A percentile compares a stretch with the other conserved stretches of the same genome.
Evolutionary conservation across 1,140 invertebrate genomes (phyloP).

Genomic region (Philopotamus ludificatus): DNA sequence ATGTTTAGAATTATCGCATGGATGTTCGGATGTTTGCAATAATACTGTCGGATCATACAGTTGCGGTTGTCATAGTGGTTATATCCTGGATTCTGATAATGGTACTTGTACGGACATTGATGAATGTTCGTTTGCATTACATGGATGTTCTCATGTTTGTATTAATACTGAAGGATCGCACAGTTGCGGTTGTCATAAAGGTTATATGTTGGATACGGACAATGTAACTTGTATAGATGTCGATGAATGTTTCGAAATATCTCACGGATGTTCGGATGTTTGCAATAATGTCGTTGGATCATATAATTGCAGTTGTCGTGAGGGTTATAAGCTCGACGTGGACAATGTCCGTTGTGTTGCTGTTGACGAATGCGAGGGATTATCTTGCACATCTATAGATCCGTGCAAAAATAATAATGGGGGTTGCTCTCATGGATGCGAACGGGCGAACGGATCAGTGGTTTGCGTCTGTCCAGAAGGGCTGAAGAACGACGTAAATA

Average conservation of each 20-base stretch:
- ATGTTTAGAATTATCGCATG: constrained; percentile 49
- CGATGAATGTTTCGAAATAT: constrained; percentile 21
- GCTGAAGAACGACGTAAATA: constrained; percentile 57
- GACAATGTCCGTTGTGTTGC: constrained; percentile 52
- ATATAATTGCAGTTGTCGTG: constrained; percentile 58
- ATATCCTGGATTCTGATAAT: constrained; percentile 43
- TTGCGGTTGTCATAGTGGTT: constrained; percentile 36
- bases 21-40: constrained; percentile 39
- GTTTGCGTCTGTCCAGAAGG: constrained; percentile 50
- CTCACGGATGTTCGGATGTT: constrained; percentile 53
- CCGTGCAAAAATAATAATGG: constrained; percentile 59
- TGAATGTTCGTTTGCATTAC: constrained; percentile 48
- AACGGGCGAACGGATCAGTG: constrained; percentile 47
- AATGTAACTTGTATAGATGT: background rate
- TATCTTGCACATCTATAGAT: constrained; percentile 31
- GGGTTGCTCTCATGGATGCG: constrained; percentile 57
- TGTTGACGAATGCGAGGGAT: constrained; percentile 68
- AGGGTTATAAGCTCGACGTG: constrained; percentile 50
- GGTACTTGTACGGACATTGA: constrained; percentile 4
- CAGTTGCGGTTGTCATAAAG: background rate
- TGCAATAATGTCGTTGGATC: constrained; percentile 54
- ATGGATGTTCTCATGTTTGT: constrained; percentile 17
- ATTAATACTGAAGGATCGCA: background rate
- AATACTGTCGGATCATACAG: background rate
- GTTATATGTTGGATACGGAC: background rate